phyloP scores from a whole-genome alignment of 2,113 vertebrate species.

The Lophochroa leadbeateri region DNA sequence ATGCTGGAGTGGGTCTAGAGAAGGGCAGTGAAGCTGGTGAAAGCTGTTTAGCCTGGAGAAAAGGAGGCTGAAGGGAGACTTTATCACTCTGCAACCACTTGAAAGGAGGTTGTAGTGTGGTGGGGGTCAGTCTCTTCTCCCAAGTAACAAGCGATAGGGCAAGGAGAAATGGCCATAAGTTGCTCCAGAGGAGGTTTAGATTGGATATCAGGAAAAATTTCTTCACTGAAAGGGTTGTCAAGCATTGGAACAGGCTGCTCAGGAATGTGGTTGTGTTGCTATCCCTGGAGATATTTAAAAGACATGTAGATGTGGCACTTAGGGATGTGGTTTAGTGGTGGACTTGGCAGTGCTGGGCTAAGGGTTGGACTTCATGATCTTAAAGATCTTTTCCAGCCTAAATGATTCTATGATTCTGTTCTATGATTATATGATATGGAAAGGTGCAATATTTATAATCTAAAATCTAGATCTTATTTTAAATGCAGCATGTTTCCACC shows the following conservation, averaged over 20 bases:
- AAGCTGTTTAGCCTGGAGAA: background rate
- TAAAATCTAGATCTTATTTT: background rate
- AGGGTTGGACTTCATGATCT: background rate
- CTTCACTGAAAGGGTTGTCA: background rate
- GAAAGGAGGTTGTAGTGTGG: background rate
- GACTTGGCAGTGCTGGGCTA: background rate
- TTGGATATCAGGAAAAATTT: background rate
- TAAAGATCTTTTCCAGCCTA: background rate
- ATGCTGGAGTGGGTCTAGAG: background rate
- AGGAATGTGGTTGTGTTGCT: background rate
- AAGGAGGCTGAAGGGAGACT: background rate
- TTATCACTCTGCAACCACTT: no score
- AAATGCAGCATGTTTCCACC: background rate
- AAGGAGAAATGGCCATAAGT: no score
- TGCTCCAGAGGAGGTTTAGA: background rate
- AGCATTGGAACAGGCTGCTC: background rate
- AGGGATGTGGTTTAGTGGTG: background rate
- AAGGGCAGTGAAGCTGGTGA: background rate
- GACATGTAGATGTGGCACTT: rapidly evolving
- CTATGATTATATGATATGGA: background rate
- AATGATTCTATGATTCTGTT: background rate
- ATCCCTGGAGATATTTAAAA: background rate
- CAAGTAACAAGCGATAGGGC: background rate
- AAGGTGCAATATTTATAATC: background rate
- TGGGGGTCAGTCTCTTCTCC: rapidly evolving